Conservation (phyloP, 2,797 vertebrate genomes). For the Cossypha dichroa region DNA sequence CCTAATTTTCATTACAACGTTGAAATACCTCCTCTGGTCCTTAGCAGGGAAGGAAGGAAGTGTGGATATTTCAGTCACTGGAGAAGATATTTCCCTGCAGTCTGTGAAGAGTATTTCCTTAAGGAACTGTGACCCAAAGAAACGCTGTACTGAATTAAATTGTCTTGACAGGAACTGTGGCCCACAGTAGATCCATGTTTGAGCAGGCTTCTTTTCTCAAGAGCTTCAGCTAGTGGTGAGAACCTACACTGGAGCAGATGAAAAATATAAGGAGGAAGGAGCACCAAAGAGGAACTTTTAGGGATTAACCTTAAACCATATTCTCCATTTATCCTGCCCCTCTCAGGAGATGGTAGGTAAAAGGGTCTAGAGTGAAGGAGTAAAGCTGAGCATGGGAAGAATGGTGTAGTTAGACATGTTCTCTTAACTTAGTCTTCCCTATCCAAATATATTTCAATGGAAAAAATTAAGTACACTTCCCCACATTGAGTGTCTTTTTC, state of each 20-base stretch:
- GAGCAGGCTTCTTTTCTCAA: not conserved
- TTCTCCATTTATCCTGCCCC: not conserved
- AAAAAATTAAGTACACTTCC: not conserved
- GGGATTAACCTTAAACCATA: not conserved
- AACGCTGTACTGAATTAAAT: not conserved
- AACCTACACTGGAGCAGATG: not conserved
- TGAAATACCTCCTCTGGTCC: not conserved
- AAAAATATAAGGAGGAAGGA: not conserved
- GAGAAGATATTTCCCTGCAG: not conserved
- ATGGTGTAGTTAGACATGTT: rapidly evolving
- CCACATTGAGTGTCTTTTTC: not conserved
- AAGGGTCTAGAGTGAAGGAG: not conserved
- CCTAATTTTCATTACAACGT: not conserved
- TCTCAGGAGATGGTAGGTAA: not conserved
- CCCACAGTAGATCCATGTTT: rapidly evolving
- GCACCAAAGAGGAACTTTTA: not conserved
- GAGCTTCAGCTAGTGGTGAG: not conserved
- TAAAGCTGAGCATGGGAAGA: not conserved
- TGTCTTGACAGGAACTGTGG: not conserved
- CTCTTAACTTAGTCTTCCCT: not conserved
- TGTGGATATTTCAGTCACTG: not conserved
- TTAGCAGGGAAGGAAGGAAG: not conserved
- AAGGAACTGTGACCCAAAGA: not conserved
- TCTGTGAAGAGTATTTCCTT: not conserved
- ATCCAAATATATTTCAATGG: not conserved